phyloP scores from a whole-genome alignment of 2,797 vertebrate genomes.

The Brachyrhaphis roseni region DNA sequence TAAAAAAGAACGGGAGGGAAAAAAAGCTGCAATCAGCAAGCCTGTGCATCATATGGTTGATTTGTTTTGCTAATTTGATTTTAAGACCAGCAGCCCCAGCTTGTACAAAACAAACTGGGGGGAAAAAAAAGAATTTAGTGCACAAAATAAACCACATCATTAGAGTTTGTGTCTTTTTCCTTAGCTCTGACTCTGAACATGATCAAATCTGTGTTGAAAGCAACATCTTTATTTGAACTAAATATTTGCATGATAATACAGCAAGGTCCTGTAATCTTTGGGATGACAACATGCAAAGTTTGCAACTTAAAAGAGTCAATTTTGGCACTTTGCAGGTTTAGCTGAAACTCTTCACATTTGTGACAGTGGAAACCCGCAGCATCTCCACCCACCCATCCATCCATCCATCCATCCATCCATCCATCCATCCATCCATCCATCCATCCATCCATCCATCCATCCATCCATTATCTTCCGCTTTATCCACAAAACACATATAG shows the following conservation, averaged over 20 bases:
- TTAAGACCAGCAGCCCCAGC: constrained; percentile 75
- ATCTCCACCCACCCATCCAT: too few relatives aligned
- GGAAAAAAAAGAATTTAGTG: constrained; percentile 48
- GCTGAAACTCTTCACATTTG: too few relatives aligned
- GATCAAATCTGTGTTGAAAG: constrained; percentile 51
- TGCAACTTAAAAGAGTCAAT: neutral
- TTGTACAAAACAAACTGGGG: constrained; percentile 57
- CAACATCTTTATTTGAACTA: constrained; percentile 30
- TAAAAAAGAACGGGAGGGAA: constrained; percentile 55
- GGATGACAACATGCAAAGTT: neutral
- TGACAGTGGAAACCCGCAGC: too few relatives aligned
- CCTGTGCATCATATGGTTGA: constrained; percentile 81
- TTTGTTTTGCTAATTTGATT: constrained; percentile 87
- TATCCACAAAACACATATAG: too few relatives aligned
- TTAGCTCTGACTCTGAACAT: constrained; percentile 27
- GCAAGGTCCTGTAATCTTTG: neutral
- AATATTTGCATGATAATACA: constrained; percentile 46
- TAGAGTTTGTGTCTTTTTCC: constrained; percentile 33
- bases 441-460: too few relatives aligned
- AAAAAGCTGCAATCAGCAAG: constrained; percentile 72
- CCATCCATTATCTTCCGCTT: too few relatives aligned
- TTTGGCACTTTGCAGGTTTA: too few relatives aligned
- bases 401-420: too few relatives aligned
- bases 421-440: too few relatives aligned
- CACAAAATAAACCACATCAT: constrained; percentile 54